Evolutionary conservation across 2,113 vertebrate species (phyloP).

Genomic region (Galemys pyrenaicus): DNA sequence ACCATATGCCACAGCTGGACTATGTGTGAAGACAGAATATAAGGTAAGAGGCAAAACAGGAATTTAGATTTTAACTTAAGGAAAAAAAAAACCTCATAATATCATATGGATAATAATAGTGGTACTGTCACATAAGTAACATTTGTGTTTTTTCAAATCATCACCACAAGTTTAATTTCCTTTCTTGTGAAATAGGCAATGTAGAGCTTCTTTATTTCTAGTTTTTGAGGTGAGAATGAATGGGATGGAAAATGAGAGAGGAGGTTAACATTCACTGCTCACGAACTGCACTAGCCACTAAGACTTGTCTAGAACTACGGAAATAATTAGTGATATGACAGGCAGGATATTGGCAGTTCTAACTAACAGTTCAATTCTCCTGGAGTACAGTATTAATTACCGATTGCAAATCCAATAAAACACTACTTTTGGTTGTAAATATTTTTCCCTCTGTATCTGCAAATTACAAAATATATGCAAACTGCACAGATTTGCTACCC

Average conservation of each 20-base stretch:
- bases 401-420: neutral
- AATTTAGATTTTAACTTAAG: neutral
- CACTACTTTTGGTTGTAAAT: neutral
- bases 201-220: neutral
- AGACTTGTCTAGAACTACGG: neutral
- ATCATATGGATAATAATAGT: neutral
- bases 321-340: neutral
- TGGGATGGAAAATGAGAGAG: neutral
- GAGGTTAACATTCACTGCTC: neutral
- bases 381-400: neutral
- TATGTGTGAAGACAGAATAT: neutral
- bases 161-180: neutral
- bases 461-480: neutral
- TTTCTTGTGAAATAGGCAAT: neutral
- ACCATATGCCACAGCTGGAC: constrained; percentile 59
- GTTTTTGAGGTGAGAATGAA: neutral
- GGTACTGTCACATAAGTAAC: neutral
- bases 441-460: neutral
- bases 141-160: neutral
- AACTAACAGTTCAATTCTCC: neutral
- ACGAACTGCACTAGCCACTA: neutral
- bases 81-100: neutral
- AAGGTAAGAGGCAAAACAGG: neutral
- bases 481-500: neutral
- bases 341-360: neutral